Conservation (phyloP, 1,140 invertebrate genomes). For the Leptinotarsa defecta region DNA sequence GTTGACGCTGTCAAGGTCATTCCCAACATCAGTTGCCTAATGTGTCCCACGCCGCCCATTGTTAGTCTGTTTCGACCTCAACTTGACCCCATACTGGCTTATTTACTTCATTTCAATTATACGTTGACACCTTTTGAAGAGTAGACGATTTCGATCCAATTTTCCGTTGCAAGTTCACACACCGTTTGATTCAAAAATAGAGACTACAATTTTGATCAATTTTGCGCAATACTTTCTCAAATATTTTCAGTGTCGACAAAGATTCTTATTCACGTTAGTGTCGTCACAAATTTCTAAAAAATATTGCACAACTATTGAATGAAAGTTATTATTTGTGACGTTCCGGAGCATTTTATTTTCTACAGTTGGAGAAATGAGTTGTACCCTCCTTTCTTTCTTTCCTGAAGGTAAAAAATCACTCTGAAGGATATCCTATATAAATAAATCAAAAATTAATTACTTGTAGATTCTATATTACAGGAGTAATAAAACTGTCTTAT, state of each 20-base stretch:
- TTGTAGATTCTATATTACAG: background rate
- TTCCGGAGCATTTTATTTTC: no score
- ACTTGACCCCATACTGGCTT: constrained; percentile 39
- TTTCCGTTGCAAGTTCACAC: background rate
- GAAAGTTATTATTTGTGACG: no score
- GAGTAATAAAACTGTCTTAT: constrained; percentile 25
- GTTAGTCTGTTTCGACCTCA: constrained; percentile 39
- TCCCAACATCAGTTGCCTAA: constrained; percentile 43
- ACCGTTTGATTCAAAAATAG: background rate
- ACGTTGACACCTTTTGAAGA: constrained; percentile 4
- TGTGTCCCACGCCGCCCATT: constrained; percentile 41
- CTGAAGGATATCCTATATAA: constrained; percentile 16
- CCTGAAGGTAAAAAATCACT: background rate
- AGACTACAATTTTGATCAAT: background rate
- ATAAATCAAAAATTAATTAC: constrained; percentile 27
- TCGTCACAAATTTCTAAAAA: no score
- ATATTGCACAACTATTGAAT: no score
- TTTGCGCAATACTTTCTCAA: no score
- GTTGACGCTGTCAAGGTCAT: constrained; percentile 45
- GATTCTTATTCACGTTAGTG: no score
- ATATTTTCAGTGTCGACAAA: no score
- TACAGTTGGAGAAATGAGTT: no score
- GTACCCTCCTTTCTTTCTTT: background rate
- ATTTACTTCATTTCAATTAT: constrained; percentile 23
- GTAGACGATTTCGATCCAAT: background rate